Conservation (phyloP, 1,140 invertebrate species). For the Platyura marginata region DNA sequence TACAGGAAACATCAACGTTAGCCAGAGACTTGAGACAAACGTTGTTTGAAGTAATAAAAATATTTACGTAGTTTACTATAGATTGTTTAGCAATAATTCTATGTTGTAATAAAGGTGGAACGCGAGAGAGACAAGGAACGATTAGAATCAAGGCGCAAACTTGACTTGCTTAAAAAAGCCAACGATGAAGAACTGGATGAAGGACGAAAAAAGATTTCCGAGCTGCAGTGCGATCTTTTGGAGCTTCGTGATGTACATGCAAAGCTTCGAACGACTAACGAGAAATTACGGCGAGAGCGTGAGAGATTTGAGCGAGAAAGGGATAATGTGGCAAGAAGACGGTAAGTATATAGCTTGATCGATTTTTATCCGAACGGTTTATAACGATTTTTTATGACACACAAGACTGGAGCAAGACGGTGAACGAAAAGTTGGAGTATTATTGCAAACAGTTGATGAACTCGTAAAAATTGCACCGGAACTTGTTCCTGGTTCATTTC, state of each 20-base stretch:
- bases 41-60: constrained; percentile 71
- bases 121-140: constrained; percentile 75
- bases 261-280: constrained; percentile 78
- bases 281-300: constrained; percentile 71
- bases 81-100: too few relatives aligned
- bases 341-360: too few relatives aligned
- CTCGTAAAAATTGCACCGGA: constrained; percentile 53
- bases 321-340: constrained; percentile 30
- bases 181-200: constrained; percentile 80
- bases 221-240: constrained; percentile 72
- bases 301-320: constrained; percentile 66
- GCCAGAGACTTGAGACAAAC: constrained; percentile 76
- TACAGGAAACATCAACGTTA: constrained; percentile 79
- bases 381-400: too few relatives aligned
- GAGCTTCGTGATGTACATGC: constrained; percentile 81
- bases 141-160: constrained; percentile 63
- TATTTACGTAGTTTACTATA: too few relatives aligned
- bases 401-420: neutral
- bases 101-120: too few relatives aligned
- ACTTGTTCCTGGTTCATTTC: constrained; percentile 24
- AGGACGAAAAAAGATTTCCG: constrained; percentile 57
- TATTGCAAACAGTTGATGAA: constrained; percentile 62
- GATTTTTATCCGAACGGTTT: too few relatives aligned
- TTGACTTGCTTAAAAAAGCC: constrained; percentile 65
- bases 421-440: neutral